Evolutionary conservation across 2,888 invertebrate species (phyloP), one percentile per base, ranked within the genome.

Genomic region (Rhagonycha fulva): DNA sequence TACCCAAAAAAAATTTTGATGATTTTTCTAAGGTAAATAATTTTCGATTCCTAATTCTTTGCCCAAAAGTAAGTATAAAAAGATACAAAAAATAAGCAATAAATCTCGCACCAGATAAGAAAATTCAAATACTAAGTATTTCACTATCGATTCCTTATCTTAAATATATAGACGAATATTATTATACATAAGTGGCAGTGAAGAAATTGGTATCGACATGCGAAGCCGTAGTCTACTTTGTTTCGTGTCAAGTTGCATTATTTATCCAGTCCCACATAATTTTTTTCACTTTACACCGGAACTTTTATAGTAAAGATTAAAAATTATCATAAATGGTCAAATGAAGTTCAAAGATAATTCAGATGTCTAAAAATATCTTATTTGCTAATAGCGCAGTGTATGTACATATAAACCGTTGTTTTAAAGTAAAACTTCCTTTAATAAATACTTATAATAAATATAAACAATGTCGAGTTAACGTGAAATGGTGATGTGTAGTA

Each of bases 161-260:
- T 61, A 66, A 26, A 70, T 14, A 67, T 62, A 66, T 60, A 24
- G 23, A 70, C 19, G 12, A 26, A 60, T 72, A 61, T 69, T 62
- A 67, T 19, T 61, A 75, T 68, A 73, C 68, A 71, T 14, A 61
- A 70, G 63, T 68, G 28, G 61, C 47, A 72, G 47, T n/a, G n/a
- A 66, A 70, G 73, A 76, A 73, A 73, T 73, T 76, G 68, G n/a
- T 62, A 62, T 47, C 24, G 73, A 67, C 73, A 47, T 60, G 30
- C 70, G 72, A 60, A 62, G 66, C 70, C 14, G 32, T 62, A 26
- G n/a, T n/a, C n/a, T 60, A 76, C 73, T 70, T 76, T 67, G 73
- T 32, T 32, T 68, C 67, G 67, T 76, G 71, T 76, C 72, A 28
- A 66, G 26, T 74, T 76, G 73, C 76, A 72, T 76, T 47, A 11